A percentile compares a stretch with the other conserved stretches of the same genome.
These are phyloP conservation scores for Cephus cinctus DNA, from an alignment of 1,140 invertebrate genomes.

Conservation along the genomic window DNA sequence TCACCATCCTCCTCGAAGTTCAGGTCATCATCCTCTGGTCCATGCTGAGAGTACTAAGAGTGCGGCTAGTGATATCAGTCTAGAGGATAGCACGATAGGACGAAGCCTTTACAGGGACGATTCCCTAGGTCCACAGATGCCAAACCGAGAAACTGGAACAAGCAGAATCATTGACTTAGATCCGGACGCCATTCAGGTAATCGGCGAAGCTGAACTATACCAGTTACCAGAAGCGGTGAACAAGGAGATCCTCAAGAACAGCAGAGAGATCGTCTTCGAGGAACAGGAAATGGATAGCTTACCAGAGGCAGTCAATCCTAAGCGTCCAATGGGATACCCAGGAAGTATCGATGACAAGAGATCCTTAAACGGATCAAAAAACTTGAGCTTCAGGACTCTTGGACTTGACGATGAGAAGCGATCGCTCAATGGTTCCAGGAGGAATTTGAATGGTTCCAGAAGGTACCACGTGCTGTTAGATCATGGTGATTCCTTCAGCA, in stretches of 20 bases:
- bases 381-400: background rate
- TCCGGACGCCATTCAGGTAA: conserved; percentile 32
- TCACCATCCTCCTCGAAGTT: background rate
- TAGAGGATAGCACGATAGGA: conserved; percentile 23
- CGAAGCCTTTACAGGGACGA: conserved; percentile 20
- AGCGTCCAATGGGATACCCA: background rate
- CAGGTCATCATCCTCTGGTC: conserved; percentile 12
- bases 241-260: conserved; percentile 37
- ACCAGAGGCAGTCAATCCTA: background rate
- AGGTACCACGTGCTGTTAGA: conserved; percentile 29
- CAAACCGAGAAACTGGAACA: conserved; percentile 12
- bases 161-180: conserved; percentile 29
- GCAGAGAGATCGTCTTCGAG: conserved; percentile 34
- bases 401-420: conserved; percentile 24
- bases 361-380: background rate
- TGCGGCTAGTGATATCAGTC: conserved; percentile 23
- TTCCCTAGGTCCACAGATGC: conserved; percentile 10
- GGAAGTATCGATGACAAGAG: background rate
- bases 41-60: conserved; percentile 27
- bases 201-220: conserved; percentile 29
- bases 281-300: conserved; percentile 21
- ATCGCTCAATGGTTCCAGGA: conserved; percentile 23
- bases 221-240: conserved; percentile 37
- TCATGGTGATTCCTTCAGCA: conserved; percentile 15
- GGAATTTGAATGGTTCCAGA: conserved; percentile 23